These are phyloP conservation scores for Tauraco hartlaubi DNA, from an alignment of 2,797 vertebrate genomes.

Conservation along the genomic window DNA sequence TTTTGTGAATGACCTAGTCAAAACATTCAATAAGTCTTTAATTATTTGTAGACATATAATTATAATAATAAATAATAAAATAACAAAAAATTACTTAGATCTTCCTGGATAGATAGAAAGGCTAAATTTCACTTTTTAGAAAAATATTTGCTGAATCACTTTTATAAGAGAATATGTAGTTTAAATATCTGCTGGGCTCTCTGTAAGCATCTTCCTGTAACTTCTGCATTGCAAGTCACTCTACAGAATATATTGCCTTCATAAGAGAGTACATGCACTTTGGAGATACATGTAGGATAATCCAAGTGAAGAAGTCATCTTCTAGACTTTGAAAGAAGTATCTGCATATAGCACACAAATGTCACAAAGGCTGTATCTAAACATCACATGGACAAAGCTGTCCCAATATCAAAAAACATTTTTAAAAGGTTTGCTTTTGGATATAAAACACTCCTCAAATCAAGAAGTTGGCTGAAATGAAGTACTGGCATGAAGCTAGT, in stretches of 20 bases:
- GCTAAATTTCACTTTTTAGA: neutral
- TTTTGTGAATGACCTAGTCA: neutral
- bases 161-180: neutral
- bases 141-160: neutral
- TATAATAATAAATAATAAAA: neutral
- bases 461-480: neutral
- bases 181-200: neutral
- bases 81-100: neutral
- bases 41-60: neutral
- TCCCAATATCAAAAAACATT: neutral
- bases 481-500: neutral
- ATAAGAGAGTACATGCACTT: fast-evolving
- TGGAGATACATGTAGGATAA: neutral
- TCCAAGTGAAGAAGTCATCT: neutral
- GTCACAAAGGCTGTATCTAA: neutral
- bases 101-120: neutral
- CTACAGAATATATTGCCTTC: neutral
- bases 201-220: neutral
- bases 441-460: neutral
- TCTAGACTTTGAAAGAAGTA: neutral
- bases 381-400: neutral
- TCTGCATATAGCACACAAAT: neutral
- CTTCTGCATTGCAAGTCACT: neutral
- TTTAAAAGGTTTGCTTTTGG: neutral
- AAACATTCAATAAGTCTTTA: neutral